Evolutionary conservation across 2,888 invertebrate genomes (phyloP).

Genomic region (Tetrapedia diversipes): DNA sequence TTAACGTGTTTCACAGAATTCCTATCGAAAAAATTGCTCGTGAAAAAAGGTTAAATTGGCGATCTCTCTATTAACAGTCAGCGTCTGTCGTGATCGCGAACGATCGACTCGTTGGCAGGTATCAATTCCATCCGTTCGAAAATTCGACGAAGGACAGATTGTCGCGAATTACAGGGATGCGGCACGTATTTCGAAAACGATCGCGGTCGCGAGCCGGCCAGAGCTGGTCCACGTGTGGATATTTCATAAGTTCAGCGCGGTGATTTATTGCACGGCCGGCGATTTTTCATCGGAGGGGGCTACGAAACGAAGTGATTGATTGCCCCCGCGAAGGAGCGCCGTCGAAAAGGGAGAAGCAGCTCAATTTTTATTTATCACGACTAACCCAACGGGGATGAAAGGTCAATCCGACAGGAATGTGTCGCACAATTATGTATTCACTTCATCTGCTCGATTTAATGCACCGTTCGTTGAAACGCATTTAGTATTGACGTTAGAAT

Average conservation of each 20-base stretch:
- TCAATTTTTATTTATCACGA: constrained; percentile 56
- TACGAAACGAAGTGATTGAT: constrained; percentile 71
- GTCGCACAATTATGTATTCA: constrained; percentile 34
- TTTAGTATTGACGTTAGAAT: no score
- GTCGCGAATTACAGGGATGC: constrained; percentile 37
- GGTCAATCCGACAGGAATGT: constrained; percentile 22
- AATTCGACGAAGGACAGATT: constrained; percentile 7
- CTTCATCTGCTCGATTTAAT: not conserved
- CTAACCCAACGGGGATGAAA: constrained; percentile 11
- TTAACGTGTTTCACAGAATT: no score
- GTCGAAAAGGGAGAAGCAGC: constrained; percentile 29
- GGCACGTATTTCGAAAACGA: constrained; percentile 53
- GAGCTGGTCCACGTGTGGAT: constrained; percentile 58
- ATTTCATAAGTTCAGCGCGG: constrained; percentile 65
- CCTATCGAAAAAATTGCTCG: not conserved
- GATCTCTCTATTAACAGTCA: not conserved
- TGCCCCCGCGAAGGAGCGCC: constrained; percentile 60
- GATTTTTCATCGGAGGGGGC: constrained; percentile 69
- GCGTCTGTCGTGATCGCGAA: not conserved
- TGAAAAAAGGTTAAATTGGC: not conserved
- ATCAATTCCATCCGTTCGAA: constrained; percentile 6
- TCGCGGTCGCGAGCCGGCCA: constrained; percentile 64
- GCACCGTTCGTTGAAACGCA: not conserved
- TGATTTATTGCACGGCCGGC: constrained; percentile 68
- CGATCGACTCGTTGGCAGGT: constrained; percentile 3